Conservation (phyloP, 2,888 invertebrate genomes). For the Ormyrus rosae region DNA sequence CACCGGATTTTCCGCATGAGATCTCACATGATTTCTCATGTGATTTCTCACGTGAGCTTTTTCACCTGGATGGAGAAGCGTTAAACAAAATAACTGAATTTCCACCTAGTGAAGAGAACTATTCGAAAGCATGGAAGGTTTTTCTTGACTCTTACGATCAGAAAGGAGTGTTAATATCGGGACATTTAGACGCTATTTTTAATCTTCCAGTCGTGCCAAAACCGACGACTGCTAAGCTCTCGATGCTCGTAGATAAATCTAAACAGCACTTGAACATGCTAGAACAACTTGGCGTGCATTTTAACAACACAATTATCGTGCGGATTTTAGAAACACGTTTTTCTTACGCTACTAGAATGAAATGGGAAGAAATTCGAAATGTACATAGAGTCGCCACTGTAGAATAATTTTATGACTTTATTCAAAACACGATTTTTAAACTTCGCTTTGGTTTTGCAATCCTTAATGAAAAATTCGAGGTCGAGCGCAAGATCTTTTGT, state of each 20-base stretch:
- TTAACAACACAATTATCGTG: not conserved
- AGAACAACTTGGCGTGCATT: not conserved
- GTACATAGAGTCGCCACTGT: not conserved
- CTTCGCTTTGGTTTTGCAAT: not conserved
- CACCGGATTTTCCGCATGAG: too few species aligned
- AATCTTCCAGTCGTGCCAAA: not conserved
- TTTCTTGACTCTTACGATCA: constrained; percentile 6
- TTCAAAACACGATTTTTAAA: constrained; percentile 5
- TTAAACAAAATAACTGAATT: constrained; percentile 14
- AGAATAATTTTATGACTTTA: not conserved
- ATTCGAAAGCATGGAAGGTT: not conserved
- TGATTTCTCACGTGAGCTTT: too few species aligned
- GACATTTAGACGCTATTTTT: constrained; percentile 2
- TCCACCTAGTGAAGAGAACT: constrained; percentile 14
- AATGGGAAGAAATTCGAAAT: constrained; percentile 7
- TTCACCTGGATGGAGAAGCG: not conserved
- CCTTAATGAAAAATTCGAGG: not conserved
- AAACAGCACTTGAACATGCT: not conserved
- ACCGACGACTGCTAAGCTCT: not conserved
- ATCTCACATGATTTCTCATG: too few species aligned
- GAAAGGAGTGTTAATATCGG: not conserved
- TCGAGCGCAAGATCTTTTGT: not conserved
- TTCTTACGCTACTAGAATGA: not conserved
- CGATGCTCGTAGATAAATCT: not conserved
- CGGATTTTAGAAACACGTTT: not conserved